Evolutionary conservation across 2,797 vertebrate species (phyloP).

Genomic region (Epinephelus awoara): DNA sequence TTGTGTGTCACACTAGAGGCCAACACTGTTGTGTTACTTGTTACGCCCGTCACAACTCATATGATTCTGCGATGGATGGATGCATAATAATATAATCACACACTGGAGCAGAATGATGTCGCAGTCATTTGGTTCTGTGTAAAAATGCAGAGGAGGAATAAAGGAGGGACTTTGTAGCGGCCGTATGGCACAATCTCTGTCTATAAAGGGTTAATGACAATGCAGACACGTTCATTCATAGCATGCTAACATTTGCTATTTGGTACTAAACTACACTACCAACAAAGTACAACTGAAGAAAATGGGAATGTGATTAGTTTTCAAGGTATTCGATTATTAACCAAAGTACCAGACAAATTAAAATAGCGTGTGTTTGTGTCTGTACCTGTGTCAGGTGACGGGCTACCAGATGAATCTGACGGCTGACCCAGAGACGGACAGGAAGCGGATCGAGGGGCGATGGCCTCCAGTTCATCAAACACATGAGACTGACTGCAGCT

Average conservation of each 20-base stretch:
- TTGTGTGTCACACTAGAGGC: too few relatives aligned
- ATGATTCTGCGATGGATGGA: too few relatives aligned
- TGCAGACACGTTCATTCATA: neutral
- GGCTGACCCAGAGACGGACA: conserved; percentile 68
- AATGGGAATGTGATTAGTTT: too few relatives aligned
- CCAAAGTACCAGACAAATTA: neutral
- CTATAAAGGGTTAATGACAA: too few relatives aligned
- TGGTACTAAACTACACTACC: neutral
- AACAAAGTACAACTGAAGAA: neutral
- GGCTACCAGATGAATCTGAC: conserved; percentile 51
- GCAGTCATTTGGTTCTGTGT: too few relatives aligned
- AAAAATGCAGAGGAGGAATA: too few relatives aligned
- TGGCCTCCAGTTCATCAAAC: conserved; percentile 83
- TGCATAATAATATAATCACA: too few relatives aligned
- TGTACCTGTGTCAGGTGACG: conserved; percentile 74
- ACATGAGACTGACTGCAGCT: conserved; percentile 69
- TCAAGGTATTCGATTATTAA: neutral
- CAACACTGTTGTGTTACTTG: too few relatives aligned
- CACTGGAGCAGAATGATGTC: too few relatives aligned
- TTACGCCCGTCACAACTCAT: too few relatives aligned
- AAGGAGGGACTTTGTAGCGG: too few relatives aligned
- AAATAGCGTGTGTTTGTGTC: neutral
- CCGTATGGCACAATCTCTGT: too few relatives aligned
- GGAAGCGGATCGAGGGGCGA: conserved; percentile 71
- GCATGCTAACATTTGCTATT: neutral